A percentile compares a stretch with the other conserved stretches of the same genome.
These are phyloP conservation scores for Drosophila pectinifera DNA, from an alignment of 1,140 invertebrate genomes.

Conservation along the genomic window DNA sequence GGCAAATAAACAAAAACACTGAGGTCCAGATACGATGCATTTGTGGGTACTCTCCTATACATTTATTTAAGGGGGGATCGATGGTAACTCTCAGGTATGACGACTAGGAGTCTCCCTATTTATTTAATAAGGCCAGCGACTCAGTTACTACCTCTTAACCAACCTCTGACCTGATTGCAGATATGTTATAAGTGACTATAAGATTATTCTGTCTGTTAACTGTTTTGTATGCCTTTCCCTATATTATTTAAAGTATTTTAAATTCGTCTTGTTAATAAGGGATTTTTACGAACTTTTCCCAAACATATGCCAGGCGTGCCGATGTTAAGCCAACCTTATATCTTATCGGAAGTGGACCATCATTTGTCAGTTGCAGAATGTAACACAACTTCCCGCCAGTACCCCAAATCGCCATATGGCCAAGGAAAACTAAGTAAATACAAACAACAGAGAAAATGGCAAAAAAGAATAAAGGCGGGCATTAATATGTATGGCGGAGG, in stretches of 20 bases:
- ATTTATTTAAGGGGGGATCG: conserved; percentile 2
- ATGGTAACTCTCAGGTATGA: background rate
- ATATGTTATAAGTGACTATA: no score
- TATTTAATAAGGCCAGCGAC: background rate
- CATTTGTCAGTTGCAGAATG: conserved; percentile 20
- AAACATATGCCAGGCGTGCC: background rate
- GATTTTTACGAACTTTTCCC: background rate
- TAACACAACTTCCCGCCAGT: conserved; percentile 4
- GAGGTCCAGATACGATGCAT: conserved; percentile 24
- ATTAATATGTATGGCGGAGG: conserved; percentile 31
- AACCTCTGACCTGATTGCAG: no score
- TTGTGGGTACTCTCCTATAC: conserved; percentile 7
- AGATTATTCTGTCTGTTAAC: no score
- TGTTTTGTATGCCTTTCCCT: no score
- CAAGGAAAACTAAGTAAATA: conserved; percentile 33
- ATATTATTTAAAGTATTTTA: no score
- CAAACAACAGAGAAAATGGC: conserved; percentile 31
- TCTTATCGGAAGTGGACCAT: conserved; percentile 19
- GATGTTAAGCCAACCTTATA: conserved; percentile 3
- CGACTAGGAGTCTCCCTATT: conserved; percentile 1
- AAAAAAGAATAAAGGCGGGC: conserved; percentile 1
- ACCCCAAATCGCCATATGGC: conserved; percentile 37
- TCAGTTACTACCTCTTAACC: no score
- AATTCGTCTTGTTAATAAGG: background rate
- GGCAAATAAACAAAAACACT: conserved; percentile 40